Conservation (phyloP, 2,888 invertebrate species). For the Catonia carolina region DNA sequence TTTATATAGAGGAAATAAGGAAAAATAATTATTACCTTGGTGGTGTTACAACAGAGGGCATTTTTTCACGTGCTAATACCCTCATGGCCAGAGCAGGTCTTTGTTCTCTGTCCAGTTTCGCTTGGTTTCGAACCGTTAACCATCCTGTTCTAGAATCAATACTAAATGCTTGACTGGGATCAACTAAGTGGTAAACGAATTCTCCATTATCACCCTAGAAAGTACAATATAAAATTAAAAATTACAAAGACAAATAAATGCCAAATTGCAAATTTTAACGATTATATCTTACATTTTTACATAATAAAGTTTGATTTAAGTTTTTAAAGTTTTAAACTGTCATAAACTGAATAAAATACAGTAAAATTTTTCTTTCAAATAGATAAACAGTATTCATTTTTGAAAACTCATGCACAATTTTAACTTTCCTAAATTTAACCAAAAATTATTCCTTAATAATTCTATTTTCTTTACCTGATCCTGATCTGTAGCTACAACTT, state of each 20-base stretch:
- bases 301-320: constrained; percentile 17
- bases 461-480: constrained; percentile 53
- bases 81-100: constrained; percentile 64
- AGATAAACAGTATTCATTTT: too few relatives aligned
- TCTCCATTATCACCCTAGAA: constrained; percentile 69
- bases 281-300: too few relatives aligned
- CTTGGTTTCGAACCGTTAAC: constrained; percentile 72
- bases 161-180: constrained; percentile 67
- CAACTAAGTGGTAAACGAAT: constrained; percentile 70
- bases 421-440: too few relatives aligned
- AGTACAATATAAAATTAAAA: constrained; percentile 18
- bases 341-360: too few relatives aligned
- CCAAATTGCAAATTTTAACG: too few relatives aligned
- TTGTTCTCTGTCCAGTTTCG: constrained; percentile 70
- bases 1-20: too few relatives aligned
- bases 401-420: too few relatives aligned
- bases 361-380: too few relatives aligned
- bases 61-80: constrained; percentile 72
- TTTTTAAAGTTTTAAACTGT: too few relatives aligned
- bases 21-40: constrained; percentile 41
- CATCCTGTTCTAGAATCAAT: constrained; percentile 76
- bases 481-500: constrained; percentile 69
- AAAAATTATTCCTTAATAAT: too few relatives aligned
- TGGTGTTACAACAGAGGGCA: constrained; percentile 47
- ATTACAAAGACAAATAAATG: constrained; percentile 1